These are phyloP conservation scores for Leptothorax acervorum DNA, from an alignment of 2,888 invertebrate genomes.

Conservation along the genomic window DNA sequence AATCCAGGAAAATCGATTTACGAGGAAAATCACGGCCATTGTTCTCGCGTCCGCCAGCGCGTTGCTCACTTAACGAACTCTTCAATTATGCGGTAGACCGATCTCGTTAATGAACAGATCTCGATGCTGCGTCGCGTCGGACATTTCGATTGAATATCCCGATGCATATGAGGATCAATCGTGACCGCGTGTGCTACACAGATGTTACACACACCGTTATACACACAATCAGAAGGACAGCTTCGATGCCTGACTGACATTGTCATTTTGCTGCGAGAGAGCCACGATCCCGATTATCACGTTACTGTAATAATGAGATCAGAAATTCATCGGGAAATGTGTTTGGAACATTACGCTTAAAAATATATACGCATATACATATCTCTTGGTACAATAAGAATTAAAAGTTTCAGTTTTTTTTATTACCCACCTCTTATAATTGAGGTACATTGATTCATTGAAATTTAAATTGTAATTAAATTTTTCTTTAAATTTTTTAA, in stretches of 20 bases:
- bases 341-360: neutral
- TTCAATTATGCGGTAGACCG: constrained; percentile 57
- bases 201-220: neutral
- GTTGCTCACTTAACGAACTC: constrained; percentile 54
- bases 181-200: neutral
- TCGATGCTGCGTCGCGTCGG: constrained; percentile 28
- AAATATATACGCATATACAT: neutral
- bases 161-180: neutral
- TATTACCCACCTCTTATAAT: neutral
- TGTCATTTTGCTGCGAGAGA: constrained; percentile 32
- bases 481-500: neutral
- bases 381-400: neutral
- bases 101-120: constrained; percentile 57
- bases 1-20: constrained; percentile 56
- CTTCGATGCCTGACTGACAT: constrained; percentile 18
- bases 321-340: constrained; percentile 1
- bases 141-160: constrained; percentile 41
- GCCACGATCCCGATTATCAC: constrained; percentile 9
- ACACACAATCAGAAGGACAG: neutral
- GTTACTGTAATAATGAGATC: constrained; percentile 1
- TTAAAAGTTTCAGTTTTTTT: neutral
- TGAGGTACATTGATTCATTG: neutral
- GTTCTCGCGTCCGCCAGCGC: constrained; percentile 32
- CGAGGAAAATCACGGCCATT: constrained; percentile 53
- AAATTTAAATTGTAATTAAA: neutral